Conservation (phyloP, 1,140 invertebrate genomes). For the Ridgeia piscesae region DNA sequence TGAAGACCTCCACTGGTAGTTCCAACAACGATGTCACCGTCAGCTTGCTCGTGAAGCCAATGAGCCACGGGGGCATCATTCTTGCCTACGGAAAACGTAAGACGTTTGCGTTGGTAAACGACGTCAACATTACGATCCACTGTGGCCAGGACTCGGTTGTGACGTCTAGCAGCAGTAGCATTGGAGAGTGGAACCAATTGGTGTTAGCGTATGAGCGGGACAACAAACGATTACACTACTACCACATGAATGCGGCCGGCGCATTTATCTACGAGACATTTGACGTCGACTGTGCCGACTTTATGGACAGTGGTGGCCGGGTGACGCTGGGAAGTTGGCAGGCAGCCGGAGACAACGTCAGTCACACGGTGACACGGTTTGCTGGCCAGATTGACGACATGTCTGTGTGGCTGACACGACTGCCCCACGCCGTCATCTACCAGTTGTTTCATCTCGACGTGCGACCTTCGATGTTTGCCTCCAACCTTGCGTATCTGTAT, state of each 20-base stretch:
- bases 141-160: conserved; percentile 29
- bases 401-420: conserved; percentile 33
- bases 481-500: conserved; percentile 32
- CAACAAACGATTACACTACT: conserved; percentile 30
- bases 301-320: conserved; percentile 29
- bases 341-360: conserved; percentile 30
- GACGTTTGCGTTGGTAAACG: conserved; percentile 34
- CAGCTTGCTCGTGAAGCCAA: conserved; percentile 36
- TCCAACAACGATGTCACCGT: conserved; percentile 29
- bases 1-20: not conserved
- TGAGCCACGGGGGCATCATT: conserved; percentile 30
- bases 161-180: conserved; percentile 17
- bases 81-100: conserved; percentile 36
- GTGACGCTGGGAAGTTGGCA: conserved; percentile 37
- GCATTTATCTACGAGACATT: conserved; percentile 31
- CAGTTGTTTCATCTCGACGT: conserved; percentile 37
- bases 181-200: conserved; percentile 38
- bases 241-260: conserved; percentile 22
- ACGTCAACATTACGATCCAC: conserved; percentile 29
- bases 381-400: conserved; percentile 35
- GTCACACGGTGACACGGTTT: conserved; percentile 27
- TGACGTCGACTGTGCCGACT: conserved; percentile 26
- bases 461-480: conserved; percentile 30
- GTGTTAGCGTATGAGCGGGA: conserved; percentile 31
- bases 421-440: conserved; percentile 33